These are phyloP conservation scores for Entomobrya multifasciata DNA, from an alignment of 2,888 invertebrate species.

Conservation along the genomic window DNA sequence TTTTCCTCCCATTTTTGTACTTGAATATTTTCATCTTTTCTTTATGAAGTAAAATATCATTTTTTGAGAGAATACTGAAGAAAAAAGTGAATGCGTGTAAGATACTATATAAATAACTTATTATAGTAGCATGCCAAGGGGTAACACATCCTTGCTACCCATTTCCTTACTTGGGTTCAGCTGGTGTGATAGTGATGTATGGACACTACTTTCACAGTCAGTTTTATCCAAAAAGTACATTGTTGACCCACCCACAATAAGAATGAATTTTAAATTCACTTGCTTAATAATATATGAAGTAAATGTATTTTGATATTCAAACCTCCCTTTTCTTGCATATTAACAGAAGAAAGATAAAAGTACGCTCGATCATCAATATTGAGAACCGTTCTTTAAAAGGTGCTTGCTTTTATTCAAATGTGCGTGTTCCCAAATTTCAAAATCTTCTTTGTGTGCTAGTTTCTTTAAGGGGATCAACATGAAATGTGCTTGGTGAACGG, in stretches of 20 bases:
- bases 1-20: no score
- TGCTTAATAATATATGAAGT: neutral
- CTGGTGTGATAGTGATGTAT: slow-evolving; percentile 65
- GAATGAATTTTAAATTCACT: neutral
- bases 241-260: slow-evolving; percentile 53
- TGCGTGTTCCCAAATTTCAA: slow-evolving; percentile 41
- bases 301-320: neutral
- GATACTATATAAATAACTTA: no score
- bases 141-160: no score
- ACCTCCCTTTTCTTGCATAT: neutral
- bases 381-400: slow-evolving; percentile 26
- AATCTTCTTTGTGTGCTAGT: no score
- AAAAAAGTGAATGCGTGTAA: no score
- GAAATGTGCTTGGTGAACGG: no score
- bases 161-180: slow-evolving; percentile 63
- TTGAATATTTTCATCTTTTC: slow-evolving; percentile 39
- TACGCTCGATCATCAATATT: no score
- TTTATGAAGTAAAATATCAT: slow-evolving; percentile 23
- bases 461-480: slow-evolving; percentile 33
- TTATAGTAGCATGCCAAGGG: no score
- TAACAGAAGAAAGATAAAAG: no score
- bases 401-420: slow-evolving; percentile 47
- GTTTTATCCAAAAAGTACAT: slow-evolving; percentile 41
- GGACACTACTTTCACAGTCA: slow-evolving; percentile 11
- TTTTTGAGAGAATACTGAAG: no score